These are phyloP conservation scores for Helobdella robusta DNA, from an alignment of 2,888 invertebrate genomes.

Conservation along the genomic window DNA sequence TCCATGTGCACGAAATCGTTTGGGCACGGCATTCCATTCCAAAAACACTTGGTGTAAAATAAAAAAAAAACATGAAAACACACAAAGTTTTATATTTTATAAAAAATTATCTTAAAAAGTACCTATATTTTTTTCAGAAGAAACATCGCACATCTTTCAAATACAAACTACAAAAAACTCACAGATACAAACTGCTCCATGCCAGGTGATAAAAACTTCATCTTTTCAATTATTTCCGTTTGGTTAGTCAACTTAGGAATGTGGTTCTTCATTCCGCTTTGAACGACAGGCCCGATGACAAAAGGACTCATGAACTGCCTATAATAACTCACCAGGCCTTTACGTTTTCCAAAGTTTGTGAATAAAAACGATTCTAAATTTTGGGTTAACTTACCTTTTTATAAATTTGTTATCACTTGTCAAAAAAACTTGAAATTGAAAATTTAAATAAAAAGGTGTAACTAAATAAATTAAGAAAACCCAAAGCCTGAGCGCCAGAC, in stretches of 20 bases:
- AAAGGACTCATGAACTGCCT: slow-evolving; percentile 11
- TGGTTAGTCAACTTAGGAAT: too few species aligned
- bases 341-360: background rate
- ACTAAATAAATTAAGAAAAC: background rate
- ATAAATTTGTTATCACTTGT: background rate
- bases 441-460: background rate
- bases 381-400: too few species aligned
- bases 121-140: background rate
- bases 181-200: background rate
- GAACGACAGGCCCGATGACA: too few species aligned
- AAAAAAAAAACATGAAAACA: too few species aligned
- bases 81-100: background rate
- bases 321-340: slow-evolving; percentile 9
- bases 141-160: background rate
- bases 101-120: background rate
- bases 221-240: background rate
- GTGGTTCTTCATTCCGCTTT: too few species aligned
- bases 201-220: slow-evolving; percentile 1
- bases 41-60: background rate
- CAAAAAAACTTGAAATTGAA: background rate
- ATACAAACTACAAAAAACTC: too few species aligned
- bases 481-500: background rate
- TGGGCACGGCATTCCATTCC: background rate
- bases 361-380: background rate
- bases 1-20: background rate